Conservation (phyloP, 64 coral and sea anemone species). For the Stichodactyla helianthus region DNA sequence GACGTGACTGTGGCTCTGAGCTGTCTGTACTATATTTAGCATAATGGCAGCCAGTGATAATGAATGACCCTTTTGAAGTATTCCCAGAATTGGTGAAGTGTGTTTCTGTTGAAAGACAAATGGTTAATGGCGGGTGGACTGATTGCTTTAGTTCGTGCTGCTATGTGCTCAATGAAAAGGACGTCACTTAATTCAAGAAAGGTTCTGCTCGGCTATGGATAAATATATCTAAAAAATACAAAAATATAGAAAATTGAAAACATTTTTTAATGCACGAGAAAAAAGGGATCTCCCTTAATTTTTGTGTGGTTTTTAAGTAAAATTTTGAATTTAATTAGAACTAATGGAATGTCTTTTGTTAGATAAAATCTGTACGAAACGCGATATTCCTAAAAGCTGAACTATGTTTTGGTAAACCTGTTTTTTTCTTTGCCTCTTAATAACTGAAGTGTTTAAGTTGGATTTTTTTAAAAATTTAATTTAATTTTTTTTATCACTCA, state of each 20-base stretch:
- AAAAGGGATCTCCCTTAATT: too few species aligned
- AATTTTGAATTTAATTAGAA: too few species aligned
- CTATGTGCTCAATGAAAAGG: not conserved
- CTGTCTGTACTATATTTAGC: conserved; percentile 6
- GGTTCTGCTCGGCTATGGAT: not conserved
- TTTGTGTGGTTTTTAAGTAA: too few species aligned
- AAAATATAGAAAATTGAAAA: too few species aligned
- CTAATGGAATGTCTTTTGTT: too few species aligned
- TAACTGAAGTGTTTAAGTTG: not conserved
- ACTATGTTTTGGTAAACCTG: too few species aligned
- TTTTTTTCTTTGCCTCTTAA: too few species aligned
- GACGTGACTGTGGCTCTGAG: not conserved
- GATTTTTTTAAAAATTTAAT: not conserved
- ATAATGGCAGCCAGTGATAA: not conserved
- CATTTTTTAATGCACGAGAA: too few species aligned
- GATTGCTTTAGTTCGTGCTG: not conserved
- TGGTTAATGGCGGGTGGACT: not conserved
- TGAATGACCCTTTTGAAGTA: not conserved
- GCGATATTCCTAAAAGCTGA: too few species aligned
- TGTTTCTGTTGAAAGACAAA: not conserved
- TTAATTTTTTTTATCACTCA: too few species aligned
- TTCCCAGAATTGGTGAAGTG: conserved; percentile 1
- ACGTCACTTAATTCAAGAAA: not conserved
- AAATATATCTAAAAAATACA: too few species aligned
- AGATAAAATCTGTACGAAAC: too few species aligned